These are phyloP conservation scores for Pseudopleuronectes americanus DNA, from an alignment of 2,797 vertebrate genomes.

Conservation along the genomic window DNA sequence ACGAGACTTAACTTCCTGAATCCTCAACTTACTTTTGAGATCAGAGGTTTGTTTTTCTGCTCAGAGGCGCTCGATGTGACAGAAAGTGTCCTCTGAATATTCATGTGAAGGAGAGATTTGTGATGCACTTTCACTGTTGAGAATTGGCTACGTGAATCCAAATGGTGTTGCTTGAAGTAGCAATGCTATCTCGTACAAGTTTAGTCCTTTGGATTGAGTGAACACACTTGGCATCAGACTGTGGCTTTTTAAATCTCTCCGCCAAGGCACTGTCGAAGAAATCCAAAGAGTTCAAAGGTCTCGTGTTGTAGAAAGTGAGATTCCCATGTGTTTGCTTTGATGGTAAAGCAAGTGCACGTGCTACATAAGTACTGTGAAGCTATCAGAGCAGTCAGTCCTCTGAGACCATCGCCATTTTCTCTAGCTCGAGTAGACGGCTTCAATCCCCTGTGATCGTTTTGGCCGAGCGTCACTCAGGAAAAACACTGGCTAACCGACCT, in stretches of 20 bases:
- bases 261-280: neutral
- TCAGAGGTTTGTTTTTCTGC: constrained; percentile 28
- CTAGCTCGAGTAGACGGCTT: neutral
- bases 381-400: neutral
- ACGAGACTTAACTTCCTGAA: constrained; percentile 37
- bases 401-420: no score
- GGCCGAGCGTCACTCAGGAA: no score
- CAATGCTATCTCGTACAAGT: no score
- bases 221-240: neutral
- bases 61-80: constrained; percentile 34
- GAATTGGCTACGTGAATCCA: constrained; percentile 47
- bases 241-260: neutral
- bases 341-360: neutral
- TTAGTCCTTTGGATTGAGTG: no score
- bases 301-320: neutral
- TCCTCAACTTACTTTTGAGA: constrained; percentile 18
- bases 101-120: constrained; percentile 54
- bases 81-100: constrained; percentile 55
- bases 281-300: neutral
- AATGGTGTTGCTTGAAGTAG: constrained; percentile 29
- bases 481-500: no score
- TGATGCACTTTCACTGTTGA: constrained; percentile 55
- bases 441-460: neutral
- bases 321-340: neutral
- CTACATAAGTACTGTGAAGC: neutral